Conservation (phyloP, 1,140 invertebrate species). For the Hylaeus anthracinus region DNA sequence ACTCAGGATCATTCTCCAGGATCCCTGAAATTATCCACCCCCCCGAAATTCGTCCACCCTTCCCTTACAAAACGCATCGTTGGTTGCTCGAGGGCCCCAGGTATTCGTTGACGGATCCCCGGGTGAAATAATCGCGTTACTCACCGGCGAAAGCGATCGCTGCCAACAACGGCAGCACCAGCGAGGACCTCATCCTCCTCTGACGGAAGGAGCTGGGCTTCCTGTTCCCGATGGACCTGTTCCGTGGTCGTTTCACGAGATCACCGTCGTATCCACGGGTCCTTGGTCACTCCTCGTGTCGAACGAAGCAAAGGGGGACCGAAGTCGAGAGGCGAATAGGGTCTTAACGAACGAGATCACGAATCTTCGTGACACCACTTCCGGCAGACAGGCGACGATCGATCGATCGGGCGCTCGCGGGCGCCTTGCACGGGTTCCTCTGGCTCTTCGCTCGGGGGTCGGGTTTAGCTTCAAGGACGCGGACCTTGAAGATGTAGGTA, state of each 20-base stretch:
- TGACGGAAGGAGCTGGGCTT: constrained; percentile 8
- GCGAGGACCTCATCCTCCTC: constrained; percentile 72
- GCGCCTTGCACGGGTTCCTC: constrained; percentile 13
- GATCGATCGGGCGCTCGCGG: constrained; percentile 15
- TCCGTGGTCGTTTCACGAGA: constrained; percentile 5
- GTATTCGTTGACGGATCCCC: too few relatives aligned
- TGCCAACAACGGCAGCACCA: constrained; percentile 70
- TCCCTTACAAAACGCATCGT: too few relatives aligned
- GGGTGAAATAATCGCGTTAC: constrained; percentile 42
- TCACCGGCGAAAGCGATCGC: constrained; percentile 70
- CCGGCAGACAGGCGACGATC: background rate
- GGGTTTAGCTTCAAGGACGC: constrained; percentile 65
- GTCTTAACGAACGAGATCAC: background rate
- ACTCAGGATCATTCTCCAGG: too few relatives aligned
- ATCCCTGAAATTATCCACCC: background rate
- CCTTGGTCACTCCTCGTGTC: constrained; percentile 26
- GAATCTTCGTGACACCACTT: constrained; percentile 21
- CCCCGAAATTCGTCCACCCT: background rate
- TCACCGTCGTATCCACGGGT: constrained; percentile 28
- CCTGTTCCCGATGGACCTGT: constrained; percentile 4
- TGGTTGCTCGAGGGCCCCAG: background rate
- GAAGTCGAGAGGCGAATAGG: background rate
- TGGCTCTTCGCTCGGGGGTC: constrained; percentile 12
- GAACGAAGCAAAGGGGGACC: background rate
- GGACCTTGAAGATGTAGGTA: constrained; percentile 75